A percentile compares a stretch with the other conserved stretches of the same genome.
phyloP scores from a whole-genome alignment of 2,888 invertebrate species.

The Muscina levida region DNA sequence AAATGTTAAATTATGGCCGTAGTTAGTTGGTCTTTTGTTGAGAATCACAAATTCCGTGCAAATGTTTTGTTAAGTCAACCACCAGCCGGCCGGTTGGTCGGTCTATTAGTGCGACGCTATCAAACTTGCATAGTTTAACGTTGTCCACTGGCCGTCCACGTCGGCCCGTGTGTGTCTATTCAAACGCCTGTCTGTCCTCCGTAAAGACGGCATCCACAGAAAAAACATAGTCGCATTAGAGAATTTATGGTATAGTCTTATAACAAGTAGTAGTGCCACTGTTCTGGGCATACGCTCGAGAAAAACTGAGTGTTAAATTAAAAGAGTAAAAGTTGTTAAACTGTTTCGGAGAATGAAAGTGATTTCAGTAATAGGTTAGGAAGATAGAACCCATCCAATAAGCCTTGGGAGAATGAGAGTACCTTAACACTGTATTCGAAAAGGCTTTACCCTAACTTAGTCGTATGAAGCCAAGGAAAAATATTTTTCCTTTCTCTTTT shows the following conservation, averaged over 20 bases:
- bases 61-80: conserved; percentile 10
- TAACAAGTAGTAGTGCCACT: conserved; percentile 59
- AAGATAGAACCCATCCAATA: too few species aligned
- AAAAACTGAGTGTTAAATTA: background rate
- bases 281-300: conserved; percentile 9
- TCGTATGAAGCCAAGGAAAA: too few species aligned
- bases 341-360: too few species aligned
- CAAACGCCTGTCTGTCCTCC: background rate
- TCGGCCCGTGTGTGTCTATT: conserved; percentile 16
- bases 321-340: background rate
- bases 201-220: background rate
- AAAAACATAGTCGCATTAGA: conserved; percentile 46
- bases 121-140: background rate
- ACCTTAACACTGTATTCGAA: too few species aligned
- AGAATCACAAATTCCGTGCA: conserved; percentile 33
- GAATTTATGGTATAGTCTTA: conserved; percentile 55
- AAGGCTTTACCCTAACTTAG: too few species aligned
- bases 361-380: too few species aligned
- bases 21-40: conserved; percentile 43
- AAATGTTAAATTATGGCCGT: conserved; percentile 49
- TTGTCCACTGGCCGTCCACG: background rate
- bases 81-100: background rate
- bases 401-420: too few species aligned
- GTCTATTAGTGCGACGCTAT: background rate
- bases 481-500: too few species aligned